Conservation (phyloP, 2,797 vertebrate genomes). For the Lepilemur septentrionalis region DNA sequence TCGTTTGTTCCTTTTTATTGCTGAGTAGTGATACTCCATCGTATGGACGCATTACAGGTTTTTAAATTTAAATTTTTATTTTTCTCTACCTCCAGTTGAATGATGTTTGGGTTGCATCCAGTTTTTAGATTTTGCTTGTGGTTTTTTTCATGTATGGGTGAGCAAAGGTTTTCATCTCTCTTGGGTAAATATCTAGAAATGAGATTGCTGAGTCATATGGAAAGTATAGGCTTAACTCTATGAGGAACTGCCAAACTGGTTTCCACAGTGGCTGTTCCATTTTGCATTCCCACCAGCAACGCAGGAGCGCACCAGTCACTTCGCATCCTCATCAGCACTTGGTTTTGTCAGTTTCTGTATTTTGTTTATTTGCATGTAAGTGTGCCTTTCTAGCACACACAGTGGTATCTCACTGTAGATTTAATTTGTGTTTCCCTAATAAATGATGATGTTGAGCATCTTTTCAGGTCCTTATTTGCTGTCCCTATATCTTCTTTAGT, state of each 20-base stretch:
- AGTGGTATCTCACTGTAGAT: background rate
- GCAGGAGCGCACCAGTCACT: too few species aligned
- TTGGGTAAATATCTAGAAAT: background rate
- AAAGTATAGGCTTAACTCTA: background rate
- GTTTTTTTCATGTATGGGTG: background rate
- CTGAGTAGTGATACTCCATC: background rate
- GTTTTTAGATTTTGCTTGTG: background rate
- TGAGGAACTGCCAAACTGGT: background rate
- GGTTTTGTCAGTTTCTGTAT: background rate
- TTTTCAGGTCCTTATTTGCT: background rate
- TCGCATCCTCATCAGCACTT: background rate
- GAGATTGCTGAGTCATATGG: background rate
- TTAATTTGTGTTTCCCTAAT: background rate
- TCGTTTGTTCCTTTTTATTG: background rate
- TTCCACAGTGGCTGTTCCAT: background rate
- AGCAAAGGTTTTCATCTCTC: background rate
- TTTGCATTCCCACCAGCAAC: background rate
- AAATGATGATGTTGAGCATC: background rate
- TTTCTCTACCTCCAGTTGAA: background rate
- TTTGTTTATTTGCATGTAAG: background rate
- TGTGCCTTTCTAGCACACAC: background rate
- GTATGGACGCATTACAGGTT: background rate
- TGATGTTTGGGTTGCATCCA: background rate
- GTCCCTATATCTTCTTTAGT: background rate
- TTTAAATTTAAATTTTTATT: constrained; percentile 11